These are phyloP conservation scores for Drosophila rellima DNA, from an alignment of 2,888 invertebrate species.

Conservation along the genomic window DNA sequence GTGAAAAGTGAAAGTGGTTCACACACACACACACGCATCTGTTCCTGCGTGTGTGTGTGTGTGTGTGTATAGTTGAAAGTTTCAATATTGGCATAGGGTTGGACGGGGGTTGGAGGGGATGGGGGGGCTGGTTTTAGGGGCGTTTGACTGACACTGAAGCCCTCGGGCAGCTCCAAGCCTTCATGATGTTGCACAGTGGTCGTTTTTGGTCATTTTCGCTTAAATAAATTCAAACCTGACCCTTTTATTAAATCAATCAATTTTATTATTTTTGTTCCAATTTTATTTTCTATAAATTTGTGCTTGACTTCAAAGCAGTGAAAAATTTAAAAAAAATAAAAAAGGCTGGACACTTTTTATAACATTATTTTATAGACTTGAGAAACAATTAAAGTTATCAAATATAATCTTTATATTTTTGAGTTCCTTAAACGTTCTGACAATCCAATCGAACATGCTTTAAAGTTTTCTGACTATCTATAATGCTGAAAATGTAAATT, in stretches of 20 bases:
- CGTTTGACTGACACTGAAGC: slow-evolving; percentile 49
- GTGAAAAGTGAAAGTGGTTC: slow-evolving; percentile 68
- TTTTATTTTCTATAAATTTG: no score
- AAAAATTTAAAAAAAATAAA: no score
- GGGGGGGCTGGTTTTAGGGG: slow-evolving; percentile 6
- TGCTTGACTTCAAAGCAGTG: no score
- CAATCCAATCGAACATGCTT: no score
- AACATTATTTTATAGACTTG: no score
- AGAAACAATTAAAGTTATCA: no score
- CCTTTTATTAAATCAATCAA: background rate
- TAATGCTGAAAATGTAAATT: no score
- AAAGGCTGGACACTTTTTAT: no score
- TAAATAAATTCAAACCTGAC: background rate
- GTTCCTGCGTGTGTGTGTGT: slow-evolving; percentile 12
- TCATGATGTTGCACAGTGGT: slow-evolving; percentile 11
- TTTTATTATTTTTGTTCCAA: no score
- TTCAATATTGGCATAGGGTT: slow-evolving; percentile 72
- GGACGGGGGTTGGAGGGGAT: slow-evolving; percentile 21
- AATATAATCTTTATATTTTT: no score
- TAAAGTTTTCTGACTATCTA: no score
- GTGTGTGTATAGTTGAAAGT: slow-evolving; percentile 74
- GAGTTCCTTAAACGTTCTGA: no score
- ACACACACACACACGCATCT: slow-evolving; percentile 41
- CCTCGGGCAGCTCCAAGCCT: slow-evolving; percentile 37
- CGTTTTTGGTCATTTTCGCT: background rate